A percentile compares a stretch with the other conserved stretches of the same genome.
Conservation (phyloP, 1,140 invertebrate species). For the Trachymyrmex septentrionalis region DNA sequence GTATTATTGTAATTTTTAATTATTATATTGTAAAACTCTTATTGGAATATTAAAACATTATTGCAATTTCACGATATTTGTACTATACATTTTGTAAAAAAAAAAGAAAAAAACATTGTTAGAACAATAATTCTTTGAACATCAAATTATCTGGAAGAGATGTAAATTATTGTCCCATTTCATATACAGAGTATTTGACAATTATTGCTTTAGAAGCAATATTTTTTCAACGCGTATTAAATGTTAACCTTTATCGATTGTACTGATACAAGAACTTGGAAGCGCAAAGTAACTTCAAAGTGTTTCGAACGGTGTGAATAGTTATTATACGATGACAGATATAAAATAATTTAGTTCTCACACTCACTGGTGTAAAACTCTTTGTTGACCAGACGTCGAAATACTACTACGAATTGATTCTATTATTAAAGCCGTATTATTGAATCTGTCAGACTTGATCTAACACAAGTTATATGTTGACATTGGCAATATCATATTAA, state of each 20-base stretch:
- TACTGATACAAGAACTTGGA: not conserved
- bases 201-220: not conserved
- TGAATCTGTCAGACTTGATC: not conserved
- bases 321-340: not conserved
- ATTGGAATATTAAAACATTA: too few relatives aligned
- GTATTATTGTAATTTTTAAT: not conserved
- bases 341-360: not conserved
- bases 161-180: not conserved
- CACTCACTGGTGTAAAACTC: conserved; percentile 23
- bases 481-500: conserved; percentile 23
- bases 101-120: not conserved
- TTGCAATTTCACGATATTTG: not conserved
- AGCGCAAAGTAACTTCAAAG: not conserved
- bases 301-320: not conserved
- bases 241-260: not conserved
- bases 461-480: conserved; percentile 16
- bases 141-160: not conserved
- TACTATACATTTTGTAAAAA: not conserved
- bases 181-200: not conserved
- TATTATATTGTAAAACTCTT: too few relatives aligned
- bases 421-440: conserved; percentile 36
- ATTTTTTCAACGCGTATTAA: not conserved
- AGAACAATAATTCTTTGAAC: not conserved
- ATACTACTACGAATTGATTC: conserved; percentile 9
- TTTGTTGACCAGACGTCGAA: conserved; percentile 10